Evolutionary conservation across 2,888 invertebrate genomes (phyloP).

Genomic region (Agriotes lineatus): DNA sequence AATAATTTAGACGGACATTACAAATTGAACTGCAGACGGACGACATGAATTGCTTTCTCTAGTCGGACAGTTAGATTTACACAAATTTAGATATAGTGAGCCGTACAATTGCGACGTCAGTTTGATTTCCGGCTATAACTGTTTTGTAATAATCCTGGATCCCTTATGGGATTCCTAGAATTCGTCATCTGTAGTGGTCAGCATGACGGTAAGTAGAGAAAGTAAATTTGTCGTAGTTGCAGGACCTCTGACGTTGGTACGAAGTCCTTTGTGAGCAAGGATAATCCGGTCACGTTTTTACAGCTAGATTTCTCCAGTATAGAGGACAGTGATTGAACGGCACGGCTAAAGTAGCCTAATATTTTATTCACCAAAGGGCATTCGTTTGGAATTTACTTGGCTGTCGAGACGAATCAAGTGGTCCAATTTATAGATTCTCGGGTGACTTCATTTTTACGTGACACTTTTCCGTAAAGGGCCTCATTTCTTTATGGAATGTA

Average conservation of each 20-base stretch:
- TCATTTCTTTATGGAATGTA: constrained; percentile 39
- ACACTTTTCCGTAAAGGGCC: constrained; percentile 39
- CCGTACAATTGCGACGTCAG: neutral
- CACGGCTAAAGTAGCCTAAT: constrained; percentile 59
- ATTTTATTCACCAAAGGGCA: constrained; percentile 62
- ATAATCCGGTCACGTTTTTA: constrained; percentile 54
- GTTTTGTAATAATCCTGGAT: neutral
- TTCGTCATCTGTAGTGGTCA: neutral
- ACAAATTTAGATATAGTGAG: neutral
- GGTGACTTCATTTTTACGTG: constrained; percentile 46
- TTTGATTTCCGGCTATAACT: neutral
- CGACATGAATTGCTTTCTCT: constrained; percentile 26
- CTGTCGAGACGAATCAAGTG: constrained; percentile 56
- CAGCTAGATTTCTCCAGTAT: constrained; percentile 50
- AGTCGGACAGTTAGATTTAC: constrained; percentile 15
- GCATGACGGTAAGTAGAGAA: neutral
- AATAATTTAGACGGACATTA: constrained; percentile 32
- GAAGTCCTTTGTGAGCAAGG: constrained; percentile 47
- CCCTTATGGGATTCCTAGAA: neutral
- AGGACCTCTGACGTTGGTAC: constrained; percentile 27
- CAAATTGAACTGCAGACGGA: constrained; percentile 31
- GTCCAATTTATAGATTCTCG: constrained; percentile 57
- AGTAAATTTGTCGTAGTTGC: constrained; percentile 12
- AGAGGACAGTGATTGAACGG: constrained; percentile 62
- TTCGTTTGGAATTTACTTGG: constrained; percentile 59